Evolutionary conservation across 2,113 vertebrate species (phyloP).

Genomic region (Naja naja): DNA sequence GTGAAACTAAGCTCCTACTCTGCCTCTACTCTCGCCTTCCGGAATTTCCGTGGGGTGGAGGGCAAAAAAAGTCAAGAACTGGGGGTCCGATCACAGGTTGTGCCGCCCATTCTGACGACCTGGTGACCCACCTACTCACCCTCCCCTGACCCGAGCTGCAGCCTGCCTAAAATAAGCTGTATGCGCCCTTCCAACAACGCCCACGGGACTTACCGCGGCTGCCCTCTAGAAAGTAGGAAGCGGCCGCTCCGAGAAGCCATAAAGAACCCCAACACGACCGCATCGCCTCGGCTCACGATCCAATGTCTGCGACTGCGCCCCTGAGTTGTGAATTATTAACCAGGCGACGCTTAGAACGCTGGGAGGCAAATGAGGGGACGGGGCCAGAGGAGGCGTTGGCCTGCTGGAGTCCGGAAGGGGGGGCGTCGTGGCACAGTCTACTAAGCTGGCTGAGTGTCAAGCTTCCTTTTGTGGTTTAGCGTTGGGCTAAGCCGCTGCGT

Average conservation of each 20-base stretch:
- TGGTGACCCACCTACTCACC: neutral
- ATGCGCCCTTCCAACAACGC: neutral
- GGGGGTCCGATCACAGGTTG: neutral
- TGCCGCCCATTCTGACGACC: neutral
- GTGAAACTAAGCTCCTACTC: too few species aligned
- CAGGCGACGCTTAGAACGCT: too few species aligned
- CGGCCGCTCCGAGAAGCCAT: neutral
- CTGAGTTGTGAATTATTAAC: rapidly evolving
- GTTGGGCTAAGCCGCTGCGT: too few species aligned
- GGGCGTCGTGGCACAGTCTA: neutral
- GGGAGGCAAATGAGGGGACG: neutral
- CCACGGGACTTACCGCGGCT: neutral
- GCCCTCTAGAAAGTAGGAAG: neutral
- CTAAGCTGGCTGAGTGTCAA: neutral
- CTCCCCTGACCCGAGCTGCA: neutral
- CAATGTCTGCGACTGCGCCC: neutral
- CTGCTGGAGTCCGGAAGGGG: neutral
- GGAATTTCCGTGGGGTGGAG: neutral
- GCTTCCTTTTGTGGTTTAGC: neutral
- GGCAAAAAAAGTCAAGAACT: neutral
- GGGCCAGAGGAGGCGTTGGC: rapidly evolving
- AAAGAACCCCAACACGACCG: neutral
- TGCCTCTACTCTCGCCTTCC: neutral
- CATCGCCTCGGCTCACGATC: neutral
- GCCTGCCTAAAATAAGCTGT: neutral